Base-by-base conservation (phyloP, 92 coral and sea anemone species). In the Phenganax marumi region DNA sequence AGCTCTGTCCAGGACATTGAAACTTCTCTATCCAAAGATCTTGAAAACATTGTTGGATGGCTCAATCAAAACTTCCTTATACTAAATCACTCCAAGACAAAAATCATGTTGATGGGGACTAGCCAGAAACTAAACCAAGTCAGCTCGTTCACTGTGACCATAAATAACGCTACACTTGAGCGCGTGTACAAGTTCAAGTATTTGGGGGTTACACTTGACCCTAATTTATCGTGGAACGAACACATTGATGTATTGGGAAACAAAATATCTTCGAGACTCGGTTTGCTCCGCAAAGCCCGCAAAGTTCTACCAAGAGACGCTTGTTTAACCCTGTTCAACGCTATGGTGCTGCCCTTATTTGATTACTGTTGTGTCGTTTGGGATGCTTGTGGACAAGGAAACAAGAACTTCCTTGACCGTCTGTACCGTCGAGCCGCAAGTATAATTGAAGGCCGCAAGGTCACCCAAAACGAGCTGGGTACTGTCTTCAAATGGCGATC, bases 41-140 rank as follows among this genome's bases (percentile, higher is more conserved):
- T 33, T 33, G 43, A 33, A 33, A 33, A 33, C 43, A 33, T 33
- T 33, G 43, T 33, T 33, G 43, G 43, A 33, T 33, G 43, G 43
- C 43, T 33, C 43, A 33, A 33, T 33, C 43, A 33, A 33, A 33
- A 33, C 43, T 33, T 33, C 43, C 43, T 33, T 33, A 33, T 33
- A 33, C 43, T 33, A 33, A 33, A 33, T 33, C 43, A 33, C 43
- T 33, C 74, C 16, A 50, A 72, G 46, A 85, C 79, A 25, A 77
- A 85, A 53, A 58, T 78, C 1, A 85, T 85, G 88, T 60, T 85
- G 50, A 71, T 70, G 7, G 88, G 88, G 19, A 85, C 79, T 0
- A 71, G 69, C 25, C 88, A 85, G 53, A 62, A 68, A 18, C 84
- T 77, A 26, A 16, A 52, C 39, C 46, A 46, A 4, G 79, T 68